Evolutionary conservation across 2,113 vertebrate genomes (phyloP).

Genomic region (Antechinus flavipes): DNA sequence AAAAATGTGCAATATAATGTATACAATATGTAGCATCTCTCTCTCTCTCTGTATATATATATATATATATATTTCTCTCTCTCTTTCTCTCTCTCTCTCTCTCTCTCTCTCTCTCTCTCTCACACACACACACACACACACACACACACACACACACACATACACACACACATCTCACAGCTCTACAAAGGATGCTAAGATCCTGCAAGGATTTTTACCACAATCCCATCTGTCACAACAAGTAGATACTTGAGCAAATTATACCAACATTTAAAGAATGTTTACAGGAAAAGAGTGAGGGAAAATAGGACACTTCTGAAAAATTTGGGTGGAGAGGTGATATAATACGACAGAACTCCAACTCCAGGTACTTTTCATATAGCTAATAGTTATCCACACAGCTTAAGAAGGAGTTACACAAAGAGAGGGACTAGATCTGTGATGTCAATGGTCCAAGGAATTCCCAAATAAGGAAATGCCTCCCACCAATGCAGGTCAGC

Average conservation of each 20-base stretch:
- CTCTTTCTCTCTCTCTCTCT: background rate
- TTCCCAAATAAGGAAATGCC: background rate
- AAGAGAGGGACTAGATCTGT: background rate
- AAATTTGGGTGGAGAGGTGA: background rate
- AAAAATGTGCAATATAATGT: conserved; percentile 38
- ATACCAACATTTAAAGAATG: background rate
- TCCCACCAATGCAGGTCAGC: background rate
- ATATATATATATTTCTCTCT: background rate
- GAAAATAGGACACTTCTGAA: background rate
- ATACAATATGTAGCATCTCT: conserved; percentile 38
- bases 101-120: background rate
- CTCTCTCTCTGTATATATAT: background rate
- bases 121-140: background rate
- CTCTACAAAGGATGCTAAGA: background rate
- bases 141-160: background rate
- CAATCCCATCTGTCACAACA: background rate
- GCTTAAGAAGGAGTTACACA: background rate
- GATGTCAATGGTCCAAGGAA: background rate
- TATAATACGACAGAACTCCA: background rate
- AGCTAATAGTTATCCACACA: background rate
- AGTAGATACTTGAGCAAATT: background rate
- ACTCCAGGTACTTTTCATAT: background rate
- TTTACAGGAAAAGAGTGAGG: background rate
- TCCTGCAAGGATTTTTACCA: background rate
- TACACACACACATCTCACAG: background rate